A percentile compares a stretch with the other conserved stretches of the same genome.
Conservation (phyloP, 2,113 vertebrate genomes). For the Dascyllus trimaculatus region DNA sequence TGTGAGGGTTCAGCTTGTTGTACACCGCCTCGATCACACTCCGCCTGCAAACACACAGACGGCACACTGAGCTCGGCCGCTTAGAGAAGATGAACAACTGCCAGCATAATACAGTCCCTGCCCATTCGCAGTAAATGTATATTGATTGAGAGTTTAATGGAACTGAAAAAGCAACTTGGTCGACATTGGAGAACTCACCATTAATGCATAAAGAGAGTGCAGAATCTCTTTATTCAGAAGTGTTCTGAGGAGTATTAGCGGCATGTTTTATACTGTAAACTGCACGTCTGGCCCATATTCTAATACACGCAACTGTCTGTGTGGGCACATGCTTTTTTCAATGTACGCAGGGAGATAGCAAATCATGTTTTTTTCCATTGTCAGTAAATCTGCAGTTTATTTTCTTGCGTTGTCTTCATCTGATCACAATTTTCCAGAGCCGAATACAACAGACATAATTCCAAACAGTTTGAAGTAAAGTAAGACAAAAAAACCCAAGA, state of each 20-base stretch:
- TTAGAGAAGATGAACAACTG: slow-evolving; percentile 14
- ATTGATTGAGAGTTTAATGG: slow-evolving; percentile 61
- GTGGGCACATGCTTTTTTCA: neutral
- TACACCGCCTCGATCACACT: slow-evolving; percentile 98
- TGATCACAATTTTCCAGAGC: too few species aligned
- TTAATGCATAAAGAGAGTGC: slow-evolving; percentile 20
- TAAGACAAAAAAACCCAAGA: too few species aligned
- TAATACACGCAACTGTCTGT: neutral
- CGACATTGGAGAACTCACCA: slow-evolving; percentile 26
- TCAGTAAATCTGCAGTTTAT: neutral
- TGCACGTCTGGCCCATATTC: neutral
- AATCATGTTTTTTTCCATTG: too few species aligned
- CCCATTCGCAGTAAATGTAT: slow-evolving; percentile 54
- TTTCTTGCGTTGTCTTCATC: too few species aligned
- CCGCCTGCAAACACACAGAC: slow-evolving; percentile 86
- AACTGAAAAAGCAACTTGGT: slow-evolving; percentile 34
- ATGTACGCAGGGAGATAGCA: too few species aligned
- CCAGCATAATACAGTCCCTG: neutral
- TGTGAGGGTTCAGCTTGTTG: slow-evolving; percentile 98
- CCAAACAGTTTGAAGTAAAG: too few species aligned
- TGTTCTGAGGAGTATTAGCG: neutral
- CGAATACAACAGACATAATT: too few species aligned
- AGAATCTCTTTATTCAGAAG: slow-evolving; percentile 1
- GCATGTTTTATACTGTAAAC: too few species aligned
- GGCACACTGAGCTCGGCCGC: slow-evolving; percentile 18